Evolutionary conservation across 2,888 invertebrate species (phyloP).

Genomic region (Boloria selene): DNA sequence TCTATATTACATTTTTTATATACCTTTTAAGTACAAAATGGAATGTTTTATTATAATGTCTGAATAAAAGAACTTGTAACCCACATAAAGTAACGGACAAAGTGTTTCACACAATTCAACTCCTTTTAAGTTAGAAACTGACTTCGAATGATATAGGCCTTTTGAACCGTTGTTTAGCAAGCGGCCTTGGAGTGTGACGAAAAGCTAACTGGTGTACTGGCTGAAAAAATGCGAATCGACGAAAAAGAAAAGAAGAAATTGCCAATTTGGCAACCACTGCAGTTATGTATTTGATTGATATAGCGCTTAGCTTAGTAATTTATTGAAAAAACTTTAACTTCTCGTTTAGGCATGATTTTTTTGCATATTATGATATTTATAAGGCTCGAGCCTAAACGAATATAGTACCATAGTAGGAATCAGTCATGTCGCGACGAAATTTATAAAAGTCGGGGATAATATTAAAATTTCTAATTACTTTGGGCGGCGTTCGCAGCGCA

Average conservation of each 20-base stretch:
- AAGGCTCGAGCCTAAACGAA: too few relatives aligned
- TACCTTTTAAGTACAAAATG: too few relatives aligned
- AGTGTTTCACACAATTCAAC: not conserved
- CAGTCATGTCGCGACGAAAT: not conserved
- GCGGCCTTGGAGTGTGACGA: slow-evolving; percentile 37
- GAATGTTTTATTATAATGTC: slow-evolving; percentile 11
- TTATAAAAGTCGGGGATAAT: slow-evolving; percentile 14
- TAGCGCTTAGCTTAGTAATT: not conserved
- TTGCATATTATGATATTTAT: too few relatives aligned
- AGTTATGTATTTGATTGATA: not conserved
- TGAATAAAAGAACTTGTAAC: not conserved
- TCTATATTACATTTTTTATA: too few relatives aligned
- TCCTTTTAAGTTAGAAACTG: slow-evolving; percentile 20
- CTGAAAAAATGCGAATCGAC: slow-evolving; percentile 23
- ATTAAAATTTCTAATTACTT: slow-evolving; percentile 34
- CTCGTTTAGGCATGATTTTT: too few relatives aligned
- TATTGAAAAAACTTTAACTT: too few relatives aligned
- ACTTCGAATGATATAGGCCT: slow-evolving; percentile 35
- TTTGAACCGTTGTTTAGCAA: slow-evolving; percentile 38
- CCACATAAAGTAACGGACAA: slow-evolving; percentile 7
- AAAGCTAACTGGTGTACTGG: slow-evolving; percentile 26
- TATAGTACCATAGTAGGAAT: too few relatives aligned
- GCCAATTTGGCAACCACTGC: not conserved
- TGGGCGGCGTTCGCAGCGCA: slow-evolving; percentile 28
- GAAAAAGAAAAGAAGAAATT: not conserved